These are phyloP conservation scores for Chrysotoxum bicinctum DNA, from an alignment of 2,888 invertebrate species.

Conservation along the genomic window DNA sequence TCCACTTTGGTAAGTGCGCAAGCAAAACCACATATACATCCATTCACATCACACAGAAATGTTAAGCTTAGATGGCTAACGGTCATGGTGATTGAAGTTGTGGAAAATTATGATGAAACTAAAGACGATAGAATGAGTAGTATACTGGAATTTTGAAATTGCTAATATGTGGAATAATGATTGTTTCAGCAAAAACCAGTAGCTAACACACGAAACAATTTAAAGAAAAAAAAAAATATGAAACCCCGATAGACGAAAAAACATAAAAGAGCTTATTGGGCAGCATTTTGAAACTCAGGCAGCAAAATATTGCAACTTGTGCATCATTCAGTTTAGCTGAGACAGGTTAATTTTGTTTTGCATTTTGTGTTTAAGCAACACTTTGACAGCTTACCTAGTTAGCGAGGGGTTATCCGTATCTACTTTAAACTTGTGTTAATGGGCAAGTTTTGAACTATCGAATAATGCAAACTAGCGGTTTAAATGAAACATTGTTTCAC, in stretches of 20 bases:
- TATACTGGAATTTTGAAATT: slow-evolving; percentile 55
- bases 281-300: background rate
- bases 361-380: background rate
- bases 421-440: background rate
- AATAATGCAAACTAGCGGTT: too few relatives aligned
- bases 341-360: background rate
- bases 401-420: background rate
- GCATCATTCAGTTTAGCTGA: background rate
- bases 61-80: slow-evolving; percentile 48
- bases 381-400: background rate
- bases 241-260: background rate
- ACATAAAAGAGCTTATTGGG: background rate
- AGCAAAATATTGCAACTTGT: slow-evolving; percentile 5
- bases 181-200: slow-evolving; percentile 27
- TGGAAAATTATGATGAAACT: slow-evolving; percentile 40
- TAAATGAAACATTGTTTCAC: too few relatives aligned
- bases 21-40: background rate
- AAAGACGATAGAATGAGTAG: slow-evolving; percentile 2
- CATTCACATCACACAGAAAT: background rate
- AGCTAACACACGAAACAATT: background rate
- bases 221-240: background rate
- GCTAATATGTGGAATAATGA: slow-evolving; percentile 56
- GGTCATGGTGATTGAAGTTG: slow-evolving; percentile 66
- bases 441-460: background rate
- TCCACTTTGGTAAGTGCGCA: background rate